Percentiles rank a stretch among this genome's conserved stretches.
These are phyloP conservation scores for Phataginus tricuspis DNA, from an alignment of 2,797 vertebrate genomes.

Conservation along the genomic window DNA sequence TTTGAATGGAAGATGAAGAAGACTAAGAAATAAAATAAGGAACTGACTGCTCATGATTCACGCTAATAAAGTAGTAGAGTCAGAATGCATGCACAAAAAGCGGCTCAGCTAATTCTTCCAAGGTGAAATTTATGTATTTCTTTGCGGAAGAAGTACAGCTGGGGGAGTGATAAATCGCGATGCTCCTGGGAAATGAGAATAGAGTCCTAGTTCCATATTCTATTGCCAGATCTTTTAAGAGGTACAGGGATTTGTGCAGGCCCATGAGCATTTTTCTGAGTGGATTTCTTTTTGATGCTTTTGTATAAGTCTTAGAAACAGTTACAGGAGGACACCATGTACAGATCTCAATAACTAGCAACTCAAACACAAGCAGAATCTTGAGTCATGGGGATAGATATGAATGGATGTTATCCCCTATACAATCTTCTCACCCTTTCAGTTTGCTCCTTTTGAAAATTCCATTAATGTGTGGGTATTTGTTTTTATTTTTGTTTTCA, in stretches of 20 bases:
- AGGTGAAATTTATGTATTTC: constrained; percentile 43
- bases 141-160: neutral
- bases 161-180: constrained; percentile 20
- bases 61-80: constrained; percentile 52
- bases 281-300: neutral
- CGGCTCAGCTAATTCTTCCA: constrained; percentile 50
- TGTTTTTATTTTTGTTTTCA: neutral
- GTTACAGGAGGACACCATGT: neutral
- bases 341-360: neutral
- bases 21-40: constrained; percentile 39
- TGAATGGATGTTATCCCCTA: neutral
- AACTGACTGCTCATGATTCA: constrained; percentile 52
- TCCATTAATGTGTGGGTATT: neutral
- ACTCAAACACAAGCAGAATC: neutral
- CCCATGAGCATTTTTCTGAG: constrained; percentile 19
- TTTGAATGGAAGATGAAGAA: constrained; percentile 45
- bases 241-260: neutral
- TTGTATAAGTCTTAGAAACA: constrained; percentile 39
- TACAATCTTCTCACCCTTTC: neutral
- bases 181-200: constrained; percentile 44
- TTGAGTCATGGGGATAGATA: neutral
- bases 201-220: neutral
- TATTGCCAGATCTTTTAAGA: constrained; percentile 33
- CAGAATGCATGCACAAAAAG: constrained; percentile 25
- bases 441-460: neutral